Evolutionary conservation across 2,888 invertebrate genomes (phyloP).

Genomic region (Sinotaia quadrata): DNA sequence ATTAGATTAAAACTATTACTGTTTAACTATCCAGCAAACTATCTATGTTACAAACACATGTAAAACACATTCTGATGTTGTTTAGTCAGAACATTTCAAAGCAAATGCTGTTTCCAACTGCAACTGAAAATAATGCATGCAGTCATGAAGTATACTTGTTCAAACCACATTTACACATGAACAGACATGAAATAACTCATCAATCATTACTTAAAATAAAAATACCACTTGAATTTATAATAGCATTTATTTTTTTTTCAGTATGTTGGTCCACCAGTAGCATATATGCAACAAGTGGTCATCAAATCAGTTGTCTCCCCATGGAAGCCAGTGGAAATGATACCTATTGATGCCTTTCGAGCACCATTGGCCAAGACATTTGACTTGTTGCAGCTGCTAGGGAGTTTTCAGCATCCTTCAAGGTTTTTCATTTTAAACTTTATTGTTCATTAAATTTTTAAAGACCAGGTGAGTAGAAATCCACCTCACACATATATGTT

Average conservation of each 20-base stretch:
- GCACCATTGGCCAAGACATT: constrained; percentile 92
- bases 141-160: too few species aligned
- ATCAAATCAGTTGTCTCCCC: constrained; percentile 83
- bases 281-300: constrained; percentile 74
- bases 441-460: too few species aligned
- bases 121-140: too few species aligned
- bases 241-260: constrained; percentile 41
- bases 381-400: constrained; percentile 86
- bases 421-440: too few species aligned
- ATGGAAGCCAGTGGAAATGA: constrained; percentile 81
- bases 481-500: too few species aligned
- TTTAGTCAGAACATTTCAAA: too few species aligned
- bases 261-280: constrained; percentile 74
- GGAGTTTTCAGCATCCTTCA: constrained; percentile 79
- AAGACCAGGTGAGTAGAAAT: too few species aligned
- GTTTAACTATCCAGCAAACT: too few species aligned
- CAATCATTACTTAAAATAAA: neutral
- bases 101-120: too few species aligned
- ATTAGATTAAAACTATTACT: too few species aligned
- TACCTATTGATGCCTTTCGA: constrained; percentile 90
- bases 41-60: too few species aligned
- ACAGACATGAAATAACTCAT: neutral
- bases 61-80: too few species aligned
- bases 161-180: neutral
- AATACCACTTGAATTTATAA: neutral